Evolutionary conservation across 2,888 invertebrate genomes (phyloP), one percentile per base, ranked within the genome.

Genomic region (Oscheius sp.): DNA sequence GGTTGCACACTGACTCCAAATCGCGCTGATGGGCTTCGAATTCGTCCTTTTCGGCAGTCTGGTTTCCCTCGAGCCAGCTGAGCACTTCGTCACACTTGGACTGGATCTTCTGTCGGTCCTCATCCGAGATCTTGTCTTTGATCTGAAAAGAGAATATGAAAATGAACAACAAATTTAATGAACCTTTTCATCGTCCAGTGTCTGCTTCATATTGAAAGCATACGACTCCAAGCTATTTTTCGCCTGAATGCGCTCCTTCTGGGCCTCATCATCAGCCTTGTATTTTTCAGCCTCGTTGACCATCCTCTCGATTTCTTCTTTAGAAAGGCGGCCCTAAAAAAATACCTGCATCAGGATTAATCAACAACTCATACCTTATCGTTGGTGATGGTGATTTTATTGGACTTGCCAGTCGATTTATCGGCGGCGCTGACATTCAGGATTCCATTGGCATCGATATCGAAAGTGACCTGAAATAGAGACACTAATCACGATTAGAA

Each of bases 141-240:
- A 89, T 79, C 84, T 86, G 35, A 6, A 35, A 35, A 35, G 3
- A 35, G 9, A 35, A 3, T 3, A 35, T 6, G 9, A 35, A 35
- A 35, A 35, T 35, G 35, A 35, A 6, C 35, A 9, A 35, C 3
- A 35, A 35, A 35, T 35, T 35, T 9, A 5, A 58, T 29, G 1
- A 27, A 61, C 61, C 89, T 96, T 96, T 84, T 96, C 96, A 88
- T 96, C 97, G 89, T 97, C 96, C 49, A 92, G 89, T 2, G 91
- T 91, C 81, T 94, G 93, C 92, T 98, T 98, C 93, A 98, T 95
- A 92, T 94, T 94, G 91, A 94, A 96, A 90, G 91, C 94, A 93
- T 95, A 95, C 0, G 94, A 93, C 90, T 96, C 94, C 69, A 96
- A 91, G 1, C 92, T 92, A 89, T 94, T 94, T 92, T 95, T 95